Conservation (phyloP, 37 sponge, comb jelly and placozoan genomes). For the Corticium candelabrum region DNA sequence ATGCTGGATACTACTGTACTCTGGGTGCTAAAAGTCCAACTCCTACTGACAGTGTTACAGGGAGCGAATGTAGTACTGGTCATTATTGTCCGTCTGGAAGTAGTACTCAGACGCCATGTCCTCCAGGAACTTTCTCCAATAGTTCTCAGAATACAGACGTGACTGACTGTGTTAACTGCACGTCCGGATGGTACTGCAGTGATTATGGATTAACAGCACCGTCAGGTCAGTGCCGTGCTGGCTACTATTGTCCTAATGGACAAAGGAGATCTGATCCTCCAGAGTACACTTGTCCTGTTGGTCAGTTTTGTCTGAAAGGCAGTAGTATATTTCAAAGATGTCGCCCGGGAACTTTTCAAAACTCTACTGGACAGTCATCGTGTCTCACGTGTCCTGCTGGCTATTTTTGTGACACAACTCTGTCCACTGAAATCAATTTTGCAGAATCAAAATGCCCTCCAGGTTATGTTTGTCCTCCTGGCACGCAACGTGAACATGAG, state of each 20-base stretch:
- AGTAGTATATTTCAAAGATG: neutral
- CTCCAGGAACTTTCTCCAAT: neutral
- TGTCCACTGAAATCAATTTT: neutral
- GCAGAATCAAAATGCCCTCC: neutral
- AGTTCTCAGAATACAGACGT: neutral
- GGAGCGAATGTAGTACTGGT: neutral
- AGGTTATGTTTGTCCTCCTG: conserved; percentile 23
- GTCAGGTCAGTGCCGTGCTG: conserved; percentile 19
- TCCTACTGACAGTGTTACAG: neutral
- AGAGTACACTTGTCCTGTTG: neutral
- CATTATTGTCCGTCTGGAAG: conserved; percentile 20
- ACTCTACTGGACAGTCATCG: conserved; percentile 7
- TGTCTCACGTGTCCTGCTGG: conserved; percentile 28
- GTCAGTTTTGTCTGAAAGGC: neutral
- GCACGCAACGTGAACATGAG: conserved; percentile 1
- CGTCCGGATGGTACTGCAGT: conserved; percentile 20
- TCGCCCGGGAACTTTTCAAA: conserved; percentile 19
- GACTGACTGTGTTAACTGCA: conserved; percentile 21
- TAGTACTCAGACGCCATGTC: conserved; percentile 11
- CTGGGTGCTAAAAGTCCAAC: neutral
- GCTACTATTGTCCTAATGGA: conserved; percentile 26
- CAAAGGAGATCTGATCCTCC: neutral
- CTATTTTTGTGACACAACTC: conserved; percentile 19
- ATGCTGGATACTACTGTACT: conserved; percentile 33
- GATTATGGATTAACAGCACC: conserved; percentile 8